phyloP scores from a whole-genome alignment of 2,888 invertebrate species.

The Therioaphis trifolii region DNA sequence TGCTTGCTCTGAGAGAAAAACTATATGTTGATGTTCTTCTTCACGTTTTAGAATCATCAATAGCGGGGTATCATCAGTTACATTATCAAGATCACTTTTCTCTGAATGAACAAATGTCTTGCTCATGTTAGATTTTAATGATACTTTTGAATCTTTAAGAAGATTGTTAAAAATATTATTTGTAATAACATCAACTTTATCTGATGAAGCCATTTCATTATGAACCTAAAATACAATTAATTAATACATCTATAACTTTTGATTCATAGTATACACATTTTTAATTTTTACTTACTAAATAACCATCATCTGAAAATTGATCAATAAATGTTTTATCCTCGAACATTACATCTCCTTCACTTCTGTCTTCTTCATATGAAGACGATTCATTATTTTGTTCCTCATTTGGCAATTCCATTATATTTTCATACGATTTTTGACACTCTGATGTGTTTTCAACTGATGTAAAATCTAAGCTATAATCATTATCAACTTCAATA shows the following conservation, averaged over 20 bases:
- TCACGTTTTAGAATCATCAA: conserved; percentile 34
- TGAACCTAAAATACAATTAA: conserved; percentile 43
- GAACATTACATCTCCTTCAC: conserved; percentile 53
- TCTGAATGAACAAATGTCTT: neutral
- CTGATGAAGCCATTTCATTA: neutral
- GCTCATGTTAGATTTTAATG: neutral
- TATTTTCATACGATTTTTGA: neutral
- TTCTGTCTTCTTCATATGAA: conserved; percentile 55
- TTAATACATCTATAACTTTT: neutral
- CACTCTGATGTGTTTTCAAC: conserved; percentile 21
- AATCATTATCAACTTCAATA: conserved; percentile 2
- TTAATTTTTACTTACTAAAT: conserved; percentile 31
- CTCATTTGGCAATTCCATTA: neutral
- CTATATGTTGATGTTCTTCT: conserved; percentile 16
- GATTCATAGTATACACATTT: neutral
- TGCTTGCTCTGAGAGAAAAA: conserved; percentile 14
- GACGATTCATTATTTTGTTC: conserved; percentile 43
- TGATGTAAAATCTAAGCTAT: conserved; percentile 39
- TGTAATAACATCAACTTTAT: conserved; percentile 35
- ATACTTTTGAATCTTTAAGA: conserved; percentile 29
- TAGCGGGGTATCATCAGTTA: conserved; percentile 49
- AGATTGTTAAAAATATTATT: conserved; percentile 42
- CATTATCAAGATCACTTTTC: conserved; percentile 22
- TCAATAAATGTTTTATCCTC: conserved; percentile 58
- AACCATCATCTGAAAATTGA: neutral